Evolutionary conservation across 2,888 invertebrate genomes (phyloP).

Genomic region (Apodemia mormo): DNA sequence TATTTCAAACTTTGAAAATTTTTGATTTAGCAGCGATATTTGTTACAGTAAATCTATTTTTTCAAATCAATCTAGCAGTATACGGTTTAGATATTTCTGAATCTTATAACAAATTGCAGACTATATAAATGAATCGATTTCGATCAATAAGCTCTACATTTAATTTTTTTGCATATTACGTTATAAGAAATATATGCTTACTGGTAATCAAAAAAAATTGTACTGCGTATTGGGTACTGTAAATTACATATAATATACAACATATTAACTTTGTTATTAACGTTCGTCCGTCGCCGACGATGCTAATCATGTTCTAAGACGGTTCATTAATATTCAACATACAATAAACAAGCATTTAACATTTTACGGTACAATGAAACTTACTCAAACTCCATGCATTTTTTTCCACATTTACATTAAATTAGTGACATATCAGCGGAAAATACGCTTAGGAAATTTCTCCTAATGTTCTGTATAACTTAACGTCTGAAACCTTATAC

Average conservation of each 20-base stretch:
- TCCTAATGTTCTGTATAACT: background rate
- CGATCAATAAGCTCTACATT: too few species aligned
- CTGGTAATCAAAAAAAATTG: background rate
- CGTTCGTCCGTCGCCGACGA: slow-evolving; percentile 59
- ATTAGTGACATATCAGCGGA: slow-evolving; percentile 18
- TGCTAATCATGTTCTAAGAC: slow-evolving; percentile 51
- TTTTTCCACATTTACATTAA: slow-evolving; percentile 35
- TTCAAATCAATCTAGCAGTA: too few species aligned
- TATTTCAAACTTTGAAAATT: too few species aligned
- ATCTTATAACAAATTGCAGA: too few species aligned
- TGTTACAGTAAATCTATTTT: too few species aligned
- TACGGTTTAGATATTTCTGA: too few species aligned
- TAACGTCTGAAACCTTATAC: slow-evolving; percentile 1
- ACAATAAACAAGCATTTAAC: slow-evolving; percentile 62
- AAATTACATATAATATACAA: slow-evolving; percentile 79
- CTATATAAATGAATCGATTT: too few species aligned
- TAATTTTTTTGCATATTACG: too few species aligned
- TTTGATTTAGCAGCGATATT: too few species aligned
- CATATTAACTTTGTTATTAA: slow-evolving; percentile 74
- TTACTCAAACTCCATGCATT: slow-evolving; percentile 46
- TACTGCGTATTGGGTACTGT: background rate
- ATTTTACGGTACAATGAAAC: slow-evolving; percentile 74
- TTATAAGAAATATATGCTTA: background rate
- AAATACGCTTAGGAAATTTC: background rate
- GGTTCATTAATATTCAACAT: slow-evolving; percentile 57